Percentiles rank a stretch among this genome's conserved stretches.
phyloP scores from a whole-genome alignment of 2,888 invertebrate genomes.

The Acronicta alni region DNA sequence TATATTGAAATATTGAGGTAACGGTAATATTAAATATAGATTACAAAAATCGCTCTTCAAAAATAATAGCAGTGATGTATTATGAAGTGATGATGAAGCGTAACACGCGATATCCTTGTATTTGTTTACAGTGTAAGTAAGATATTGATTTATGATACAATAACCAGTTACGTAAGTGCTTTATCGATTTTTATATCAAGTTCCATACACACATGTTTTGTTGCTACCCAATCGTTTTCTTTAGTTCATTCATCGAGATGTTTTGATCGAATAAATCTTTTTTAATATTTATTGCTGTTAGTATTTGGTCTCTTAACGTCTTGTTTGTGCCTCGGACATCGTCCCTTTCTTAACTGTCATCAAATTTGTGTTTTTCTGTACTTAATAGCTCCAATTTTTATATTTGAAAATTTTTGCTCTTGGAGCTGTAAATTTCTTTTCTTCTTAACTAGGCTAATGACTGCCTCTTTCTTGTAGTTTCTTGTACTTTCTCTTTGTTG shows the following conservation, averaged over 20 bases:
- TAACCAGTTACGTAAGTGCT: conserved; percentile 52
- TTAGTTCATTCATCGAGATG: conserved; percentile 5
- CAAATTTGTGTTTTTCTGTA: conserved; percentile 19
- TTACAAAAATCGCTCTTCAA: conserved; percentile 44
- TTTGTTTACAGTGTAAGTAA: conserved; percentile 60
- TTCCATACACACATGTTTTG: conserved; percentile 28
- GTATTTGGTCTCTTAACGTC: conserved; percentile 24
- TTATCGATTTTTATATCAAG: conserved; percentile 59
- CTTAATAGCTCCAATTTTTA: too few species aligned
- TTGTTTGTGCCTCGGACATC: conserved; percentile 28
- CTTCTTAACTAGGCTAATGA: too few species aligned
- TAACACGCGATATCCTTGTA: conserved; percentile 58
- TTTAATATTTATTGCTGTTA: conserved; percentile 33
- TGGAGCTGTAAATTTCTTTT: too few species aligned
- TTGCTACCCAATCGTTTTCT: conserved; percentile 20
- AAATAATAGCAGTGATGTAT: conserved; percentile 57
- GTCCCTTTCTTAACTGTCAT: conserved; percentile 27
- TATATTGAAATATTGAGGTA: too few species aligned
- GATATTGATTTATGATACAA: conserved; percentile 61
- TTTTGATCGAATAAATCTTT: conserved; percentile 39
- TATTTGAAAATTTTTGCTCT: too few species aligned
- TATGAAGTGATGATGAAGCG: conserved; percentile 57
- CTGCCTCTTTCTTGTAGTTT: too few species aligned
- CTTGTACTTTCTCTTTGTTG: too few species aligned
- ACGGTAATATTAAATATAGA: conserved; percentile 19